Evolutionary conservation across 2,113 vertebrate genomes (phyloP), one percentile per base, ranked within the genome.

Genomic region (Oostethus manadensis): DNA sequence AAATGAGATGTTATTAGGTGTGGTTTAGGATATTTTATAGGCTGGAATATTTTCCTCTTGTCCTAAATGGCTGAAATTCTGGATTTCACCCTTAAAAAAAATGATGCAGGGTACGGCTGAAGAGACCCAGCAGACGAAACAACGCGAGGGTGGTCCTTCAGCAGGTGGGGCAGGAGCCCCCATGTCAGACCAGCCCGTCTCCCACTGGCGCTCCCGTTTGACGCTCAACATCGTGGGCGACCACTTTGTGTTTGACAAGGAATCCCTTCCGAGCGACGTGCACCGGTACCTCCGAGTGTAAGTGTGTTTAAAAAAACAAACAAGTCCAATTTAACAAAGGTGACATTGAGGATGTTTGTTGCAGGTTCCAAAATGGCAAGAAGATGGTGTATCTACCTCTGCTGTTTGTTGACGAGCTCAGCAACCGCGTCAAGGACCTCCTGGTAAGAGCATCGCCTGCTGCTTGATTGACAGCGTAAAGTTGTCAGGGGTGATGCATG

Each of bases 371-470:
- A 66, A 82, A 91, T 66, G 95, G 93, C 54, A 93, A 93, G 73
- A 94, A 92, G n/a, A 91, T 97, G 78, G 90, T 95, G 77, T 99
- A 99, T 87, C 93, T 99, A 75, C 97, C 96, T 64, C 96, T 99
- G 88, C 89, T 99, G 79, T 99, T 98, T 89, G 93, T 99, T 23
- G 97, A 99, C 81, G 93, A 98, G 78, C 93, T 99, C 81, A 99
- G 96, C 86, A 99, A 93, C 83, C 88, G 97, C 57, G 94, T 98
- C 71, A 99, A 95, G 83, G 97, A 99, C 86, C 87, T 99, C 54
- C 87, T 93, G 90, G 97, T 98, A 82, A 87, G 10, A 14, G 38
- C 35, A 38, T 2, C 35, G 10, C 35, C 9, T 38, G 35, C 10
- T 38, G 35, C 35, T 38, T 38, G 9, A 10, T 18, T 18, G 3